A percentile compares a stretch with the other conserved stretches of the same genome.
phyloP scores from a whole-genome alignment of 2,888 invertebrate genomes.

The Prenolepis imparis region DNA sequence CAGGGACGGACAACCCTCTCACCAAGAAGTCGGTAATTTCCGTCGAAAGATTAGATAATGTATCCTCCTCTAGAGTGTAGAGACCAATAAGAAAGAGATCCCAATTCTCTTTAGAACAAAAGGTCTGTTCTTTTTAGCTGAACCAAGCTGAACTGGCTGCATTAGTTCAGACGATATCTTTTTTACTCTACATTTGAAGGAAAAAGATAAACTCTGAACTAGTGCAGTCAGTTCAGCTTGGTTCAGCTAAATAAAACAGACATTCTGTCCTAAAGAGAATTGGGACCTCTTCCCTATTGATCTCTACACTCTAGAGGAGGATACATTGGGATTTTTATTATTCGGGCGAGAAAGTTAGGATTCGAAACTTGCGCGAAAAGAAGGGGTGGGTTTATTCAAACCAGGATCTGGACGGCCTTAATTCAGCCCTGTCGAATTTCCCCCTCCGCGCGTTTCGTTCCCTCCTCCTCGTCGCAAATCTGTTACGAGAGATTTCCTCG shows the following conservation, averaged over 20 bases:
- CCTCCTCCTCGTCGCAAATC: constrained; percentile 36
- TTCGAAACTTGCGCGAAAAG: not conserved
- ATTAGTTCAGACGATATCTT: too few relatives aligned
- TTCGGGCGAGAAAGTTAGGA: not conserved
- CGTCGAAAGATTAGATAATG: too few relatives aligned
- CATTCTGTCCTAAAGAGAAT: too few relatives aligned
- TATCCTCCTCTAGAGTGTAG: not conserved
- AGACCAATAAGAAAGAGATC: too few relatives aligned
- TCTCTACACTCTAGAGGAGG: not conserved
- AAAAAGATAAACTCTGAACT: too few relatives aligned
- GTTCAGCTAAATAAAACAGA: too few relatives aligned
- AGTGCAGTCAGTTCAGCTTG: too few relatives aligned
- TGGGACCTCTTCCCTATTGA: too few relatives aligned
- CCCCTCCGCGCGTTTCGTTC: constrained; percentile 25
- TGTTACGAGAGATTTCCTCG: constrained; percentile 54
- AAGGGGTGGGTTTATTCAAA: not conserved
- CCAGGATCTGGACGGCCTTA: not conserved
- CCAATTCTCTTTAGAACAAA: too few relatives aligned
- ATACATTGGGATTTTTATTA: not conserved
- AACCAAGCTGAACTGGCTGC: too few relatives aligned
- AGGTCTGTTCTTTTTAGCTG: too few relatives aligned
- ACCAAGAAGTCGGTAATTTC: not conserved
- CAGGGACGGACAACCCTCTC: constrained; percentile 36
- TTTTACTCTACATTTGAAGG: too few relatives aligned
- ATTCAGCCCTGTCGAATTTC: constrained; percentile 31